Conservation (phyloP, 2,888 invertebrate species). For the Amaurobius ferox region DNA sequence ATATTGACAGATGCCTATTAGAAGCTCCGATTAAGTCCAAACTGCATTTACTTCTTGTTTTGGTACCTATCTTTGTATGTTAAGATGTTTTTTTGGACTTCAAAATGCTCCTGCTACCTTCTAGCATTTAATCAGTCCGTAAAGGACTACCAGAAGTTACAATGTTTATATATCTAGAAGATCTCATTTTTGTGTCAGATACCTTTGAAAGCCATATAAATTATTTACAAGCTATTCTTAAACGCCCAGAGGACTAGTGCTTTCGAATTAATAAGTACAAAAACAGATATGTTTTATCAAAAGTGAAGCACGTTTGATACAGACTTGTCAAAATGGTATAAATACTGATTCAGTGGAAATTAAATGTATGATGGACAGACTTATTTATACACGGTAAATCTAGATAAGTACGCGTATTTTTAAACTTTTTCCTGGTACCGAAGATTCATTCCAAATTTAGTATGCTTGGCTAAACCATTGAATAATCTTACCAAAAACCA, state of each 20-base stretch:
- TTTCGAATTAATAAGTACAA: conserved; percentile 29
- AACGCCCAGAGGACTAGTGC: not conserved
- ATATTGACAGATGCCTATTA: too few species aligned
- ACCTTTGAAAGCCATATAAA: conserved; percentile 1
- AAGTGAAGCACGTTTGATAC: conserved; percentile 19
- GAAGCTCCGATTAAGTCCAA: too few species aligned
- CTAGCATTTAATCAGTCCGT: conserved; percentile 6
- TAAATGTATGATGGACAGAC: not conserved
- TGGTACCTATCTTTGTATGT: too few species aligned
- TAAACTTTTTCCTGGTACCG: conserved; percentile 29
- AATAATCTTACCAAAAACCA: conserved; percentile 26
- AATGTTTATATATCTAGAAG: conserved; percentile 15
- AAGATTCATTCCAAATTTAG: conserved; percentile 16
- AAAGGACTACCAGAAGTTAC: not conserved
- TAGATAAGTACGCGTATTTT: conserved; percentile 31
- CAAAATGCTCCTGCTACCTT: too few species aligned
- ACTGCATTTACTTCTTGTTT: too few species aligned
- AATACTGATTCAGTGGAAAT: conserved; percentile 8
- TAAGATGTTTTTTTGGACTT: too few species aligned
- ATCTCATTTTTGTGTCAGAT: conserved; percentile 10
- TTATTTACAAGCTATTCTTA: conserved; percentile 12
- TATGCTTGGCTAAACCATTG: not conserved
- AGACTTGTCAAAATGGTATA: conserved; percentile 9
- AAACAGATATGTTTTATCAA: not conserved
- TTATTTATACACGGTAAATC: not conserved